phyloP scores from a whole-genome alignment of 2,797 vertebrate species.

The Channallabes apus region DNA sequence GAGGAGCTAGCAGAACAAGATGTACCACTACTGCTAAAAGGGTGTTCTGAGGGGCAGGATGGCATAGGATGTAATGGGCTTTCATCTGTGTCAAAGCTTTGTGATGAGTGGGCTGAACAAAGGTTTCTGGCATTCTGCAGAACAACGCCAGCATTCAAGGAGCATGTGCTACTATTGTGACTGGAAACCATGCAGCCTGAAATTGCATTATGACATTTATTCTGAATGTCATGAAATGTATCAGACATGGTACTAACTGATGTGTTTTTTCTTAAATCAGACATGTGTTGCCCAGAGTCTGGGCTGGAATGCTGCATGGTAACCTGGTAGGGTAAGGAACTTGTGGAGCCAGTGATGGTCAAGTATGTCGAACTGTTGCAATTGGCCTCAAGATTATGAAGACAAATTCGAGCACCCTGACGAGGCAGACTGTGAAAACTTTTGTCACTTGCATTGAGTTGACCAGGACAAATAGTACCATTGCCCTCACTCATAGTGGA shows the following conservation, averaged over 20 bases:
- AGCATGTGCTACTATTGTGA: constrained; percentile 70
- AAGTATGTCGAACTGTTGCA: constrained; percentile 64
- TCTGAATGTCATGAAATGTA: constrained; percentile 67
- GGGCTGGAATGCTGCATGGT: constrained; percentile 65
- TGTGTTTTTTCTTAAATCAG: constrained; percentile 49
- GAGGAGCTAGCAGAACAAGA: constrained; percentile 58
- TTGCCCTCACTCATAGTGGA: constrained; percentile 74
- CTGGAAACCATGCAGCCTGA: constrained; percentile 70
- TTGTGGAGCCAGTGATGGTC: constrained; percentile 63
- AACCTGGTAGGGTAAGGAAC: constrained; percentile 63
- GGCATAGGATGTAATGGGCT: constrained; percentile 53
- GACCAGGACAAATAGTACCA: constrained; percentile 65
- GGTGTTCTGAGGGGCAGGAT: constrained; percentile 59
- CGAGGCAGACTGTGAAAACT: constrained; percentile 81
- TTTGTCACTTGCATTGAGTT: constrained; percentile 62
- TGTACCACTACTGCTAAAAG: constrained; percentile 63
- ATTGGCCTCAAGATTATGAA: constrained; percentile 70
- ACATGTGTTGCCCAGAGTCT: constrained; percentile 56
- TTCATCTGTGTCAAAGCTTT: constrained; percentile 64
- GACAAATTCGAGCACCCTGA: constrained; percentile 61
- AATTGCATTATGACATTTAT: constrained; percentile 61
- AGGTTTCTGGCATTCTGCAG: constrained; percentile 75
- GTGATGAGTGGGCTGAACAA: constrained; percentile 68
- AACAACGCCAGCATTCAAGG: constrained; percentile 73
- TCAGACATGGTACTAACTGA: constrained; percentile 60